phyloP scores from a whole-genome alignment of 2,113 vertebrate genomes.

The Cynocephalus volans region DNA sequence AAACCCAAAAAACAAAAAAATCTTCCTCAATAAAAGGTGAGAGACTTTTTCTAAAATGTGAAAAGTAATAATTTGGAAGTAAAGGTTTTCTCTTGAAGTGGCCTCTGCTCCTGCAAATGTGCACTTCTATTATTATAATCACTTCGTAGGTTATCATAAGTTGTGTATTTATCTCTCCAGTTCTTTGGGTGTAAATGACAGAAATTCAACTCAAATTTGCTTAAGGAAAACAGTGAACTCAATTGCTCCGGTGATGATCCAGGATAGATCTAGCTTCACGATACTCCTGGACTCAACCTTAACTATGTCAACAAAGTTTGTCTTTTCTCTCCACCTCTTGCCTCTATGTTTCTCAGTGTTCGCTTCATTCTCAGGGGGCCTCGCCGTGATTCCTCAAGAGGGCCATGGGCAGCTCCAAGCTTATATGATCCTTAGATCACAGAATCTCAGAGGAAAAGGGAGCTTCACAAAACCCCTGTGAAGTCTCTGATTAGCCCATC shows the following conservation, averaged over 20 bases:
- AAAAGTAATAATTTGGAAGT: slow-evolving; percentile 7
- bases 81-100: not conserved
- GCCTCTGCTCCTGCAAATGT: not conserved
- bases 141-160: not conserved
- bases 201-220: not conserved
- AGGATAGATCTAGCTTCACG: not conserved
- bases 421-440: not conserved
- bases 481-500: not conserved
- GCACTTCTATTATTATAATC: not conserved
- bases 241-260: not conserved
- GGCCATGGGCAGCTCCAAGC: not conserved
- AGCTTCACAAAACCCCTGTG: not conserved
- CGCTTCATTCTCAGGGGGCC: not conserved
- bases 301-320: not conserved
- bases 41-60: not conserved
- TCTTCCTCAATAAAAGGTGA: not conserved
- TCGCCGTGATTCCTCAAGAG: not conserved
- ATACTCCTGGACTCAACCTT: not conserved
- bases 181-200: slow-evolving; percentile 24
- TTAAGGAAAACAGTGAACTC: not conserved
- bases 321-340: not conserved
- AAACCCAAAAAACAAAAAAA: not conserved
- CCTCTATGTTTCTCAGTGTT: not conserved
- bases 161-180: not conserved
- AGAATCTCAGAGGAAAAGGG: not conserved